A percentile compares a stretch with the other conserved stretches of the same genome.
Evolutionary conservation across 2,888 invertebrate species (phyloP).

Genomic region (Hirtodrosophila trivittata): DNA sequence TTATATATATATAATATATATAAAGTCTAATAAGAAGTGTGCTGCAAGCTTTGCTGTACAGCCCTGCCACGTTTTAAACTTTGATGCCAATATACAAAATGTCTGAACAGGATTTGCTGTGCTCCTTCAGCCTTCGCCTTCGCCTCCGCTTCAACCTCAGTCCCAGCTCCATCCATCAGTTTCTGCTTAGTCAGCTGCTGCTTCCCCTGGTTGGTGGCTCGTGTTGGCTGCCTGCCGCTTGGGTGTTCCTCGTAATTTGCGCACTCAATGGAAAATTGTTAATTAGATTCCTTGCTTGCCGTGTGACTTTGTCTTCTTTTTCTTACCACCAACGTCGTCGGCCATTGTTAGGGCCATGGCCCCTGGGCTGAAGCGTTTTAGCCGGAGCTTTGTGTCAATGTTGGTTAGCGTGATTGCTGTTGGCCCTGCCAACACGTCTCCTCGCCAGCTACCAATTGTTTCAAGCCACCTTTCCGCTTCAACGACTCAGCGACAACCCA

Average conservation of each 20-base stretch:
- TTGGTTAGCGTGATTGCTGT: slow-evolving; percentile 75
- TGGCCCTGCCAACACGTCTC: slow-evolving; percentile 19
- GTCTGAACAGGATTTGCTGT: no score
- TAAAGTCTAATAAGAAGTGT: no score
- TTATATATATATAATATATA: no score
- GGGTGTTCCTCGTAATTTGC: slow-evolving; percentile 81
- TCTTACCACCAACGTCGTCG: slow-evolving; percentile 34
- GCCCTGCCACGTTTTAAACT: no score
- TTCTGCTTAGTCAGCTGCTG: neutral
- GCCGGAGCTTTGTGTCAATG: slow-evolving; percentile 71
- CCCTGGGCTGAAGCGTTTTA: slow-evolving; percentile 54
- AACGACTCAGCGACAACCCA: slow-evolving; percentile 48
- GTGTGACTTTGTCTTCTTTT: slow-evolving; percentile 75
- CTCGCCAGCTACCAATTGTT: slow-evolving; percentile 46
- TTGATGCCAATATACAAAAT: no score
- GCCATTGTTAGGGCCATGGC: slow-evolving; percentile 59
- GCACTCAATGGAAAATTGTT: slow-evolving; percentile 84
- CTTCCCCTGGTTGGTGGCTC: neutral
- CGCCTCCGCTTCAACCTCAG: no score
- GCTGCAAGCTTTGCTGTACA: no score
- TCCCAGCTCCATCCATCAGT: no score
- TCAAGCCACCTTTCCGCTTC: slow-evolving; percentile 68
- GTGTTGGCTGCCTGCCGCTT: slow-evolving; percentile 13
- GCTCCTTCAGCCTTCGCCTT: no score
- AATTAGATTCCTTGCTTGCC: slow-evolving; percentile 83